Percentiles rank a stretch among this genome's conserved stretches.
phyloP scores from a whole-genome alignment of 2,113 vertebrate species.

The Delphinus delphis region DNA sequence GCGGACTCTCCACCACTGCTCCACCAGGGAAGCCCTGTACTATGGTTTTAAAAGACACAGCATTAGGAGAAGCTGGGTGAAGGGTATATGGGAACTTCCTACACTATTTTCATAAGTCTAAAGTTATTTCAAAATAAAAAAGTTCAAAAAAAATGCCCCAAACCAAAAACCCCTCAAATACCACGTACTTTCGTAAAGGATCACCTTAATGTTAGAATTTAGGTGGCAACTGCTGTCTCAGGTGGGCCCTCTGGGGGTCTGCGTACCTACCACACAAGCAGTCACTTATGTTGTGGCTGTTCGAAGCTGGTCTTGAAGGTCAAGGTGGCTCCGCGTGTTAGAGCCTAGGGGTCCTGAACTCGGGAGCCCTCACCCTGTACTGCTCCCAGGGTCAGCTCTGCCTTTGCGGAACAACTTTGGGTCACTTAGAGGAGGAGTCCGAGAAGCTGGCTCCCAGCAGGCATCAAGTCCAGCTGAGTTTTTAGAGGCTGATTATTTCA shows the following conservation, averaged over 20 bases:
- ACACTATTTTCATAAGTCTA: not conserved
- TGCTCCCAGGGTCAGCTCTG: not conserved
- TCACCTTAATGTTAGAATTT: not conserved
- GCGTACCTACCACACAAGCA: not conserved
- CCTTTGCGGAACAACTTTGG: not conserved
- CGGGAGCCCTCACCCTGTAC: not conserved
- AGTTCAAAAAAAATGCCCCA: not conserved
- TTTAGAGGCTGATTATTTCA: not conserved
- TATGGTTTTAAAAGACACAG: not conserved
- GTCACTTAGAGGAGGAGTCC: not conserved
- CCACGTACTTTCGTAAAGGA: not conserved
- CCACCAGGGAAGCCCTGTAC: not conserved
- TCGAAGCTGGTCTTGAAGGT: not conserved
- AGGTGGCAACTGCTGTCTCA: not conserved
- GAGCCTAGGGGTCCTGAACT: not conserved
- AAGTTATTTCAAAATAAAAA: not conserved
- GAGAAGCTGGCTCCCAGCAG: not conserved
- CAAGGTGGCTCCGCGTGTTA: not conserved
- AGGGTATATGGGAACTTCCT: not conserved
- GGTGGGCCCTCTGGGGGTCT: not conserved
- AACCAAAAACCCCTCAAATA: not conserved
- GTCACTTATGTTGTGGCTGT: not conserved
- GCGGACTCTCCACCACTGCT: too few species aligned
- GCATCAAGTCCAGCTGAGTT: not conserved
- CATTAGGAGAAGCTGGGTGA: not conserved